These are phyloP conservation scores for Lagopus leucura DNA, from an alignment of 2,113 vertebrate genomes.

Conservation along the genomic window DNA sequence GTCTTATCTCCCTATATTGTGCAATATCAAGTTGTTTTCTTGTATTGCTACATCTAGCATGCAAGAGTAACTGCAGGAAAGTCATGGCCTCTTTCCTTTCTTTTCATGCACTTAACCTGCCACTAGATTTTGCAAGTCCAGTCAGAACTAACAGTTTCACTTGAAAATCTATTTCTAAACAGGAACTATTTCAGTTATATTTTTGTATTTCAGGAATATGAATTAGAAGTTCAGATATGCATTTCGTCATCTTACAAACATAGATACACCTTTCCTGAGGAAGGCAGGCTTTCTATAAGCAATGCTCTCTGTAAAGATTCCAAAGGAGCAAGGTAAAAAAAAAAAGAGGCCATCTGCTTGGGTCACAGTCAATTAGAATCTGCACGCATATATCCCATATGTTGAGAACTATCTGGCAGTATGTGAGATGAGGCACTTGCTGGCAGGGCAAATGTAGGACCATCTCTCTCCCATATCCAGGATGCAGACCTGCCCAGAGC, in stretches of 20 bases:
- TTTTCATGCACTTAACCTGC: not conserved
- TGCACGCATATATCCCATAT: not conserved
- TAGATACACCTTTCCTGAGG: not conserved
- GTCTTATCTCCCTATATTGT: not conserved
- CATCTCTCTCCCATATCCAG: not conserved
- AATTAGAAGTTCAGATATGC: not conserved
- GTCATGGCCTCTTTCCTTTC: not conserved
- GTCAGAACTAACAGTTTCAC: not conserved
- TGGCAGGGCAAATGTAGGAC: not conserved
- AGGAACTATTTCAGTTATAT: not conserved
- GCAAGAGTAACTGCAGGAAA: not conserved
- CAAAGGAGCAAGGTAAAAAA: not conserved
- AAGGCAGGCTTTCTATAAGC: not conserved
- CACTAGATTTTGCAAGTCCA: not conserved
- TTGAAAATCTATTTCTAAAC: not conserved
- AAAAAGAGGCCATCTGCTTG: not conserved
- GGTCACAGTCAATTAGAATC: not conserved
- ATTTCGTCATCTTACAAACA: not conserved
- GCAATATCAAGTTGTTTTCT: not conserved
- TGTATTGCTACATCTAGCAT: not conserved
- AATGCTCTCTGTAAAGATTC: not conserved
- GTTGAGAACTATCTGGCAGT: not conserved
- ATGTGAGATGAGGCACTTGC: not conserved
- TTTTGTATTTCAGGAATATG: not conserved
- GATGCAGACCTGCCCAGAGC: not conserved